phyloP scores from a whole-genome alignment of 2,888 invertebrate species.

The Pammene aurita region DNA sequence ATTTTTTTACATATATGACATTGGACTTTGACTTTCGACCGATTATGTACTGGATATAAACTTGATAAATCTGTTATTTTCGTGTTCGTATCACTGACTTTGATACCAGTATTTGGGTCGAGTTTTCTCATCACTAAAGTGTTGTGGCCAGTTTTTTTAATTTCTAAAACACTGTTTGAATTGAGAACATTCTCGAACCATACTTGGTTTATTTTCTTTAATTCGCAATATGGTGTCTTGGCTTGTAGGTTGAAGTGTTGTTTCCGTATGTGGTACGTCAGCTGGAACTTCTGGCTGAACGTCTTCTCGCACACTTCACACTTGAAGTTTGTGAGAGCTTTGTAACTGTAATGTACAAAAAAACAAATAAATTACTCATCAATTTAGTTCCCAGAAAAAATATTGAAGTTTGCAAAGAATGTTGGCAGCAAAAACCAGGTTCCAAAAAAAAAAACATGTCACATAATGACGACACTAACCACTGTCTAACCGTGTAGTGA shows the following conservation, averaged over 20 bases:
- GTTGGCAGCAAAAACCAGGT: too few species aligned
- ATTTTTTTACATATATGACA: constrained; percentile 36
- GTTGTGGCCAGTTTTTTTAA: constrained; percentile 58
- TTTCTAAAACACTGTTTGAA: constrained; percentile 56
- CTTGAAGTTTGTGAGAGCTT: constrained; percentile 8
- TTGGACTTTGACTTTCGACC: constrained; percentile 21
- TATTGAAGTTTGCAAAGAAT: too few species aligned
- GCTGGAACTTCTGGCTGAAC: constrained; percentile 45
- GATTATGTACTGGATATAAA: constrained; percentile 47
- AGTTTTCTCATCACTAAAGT: constrained; percentile 54
- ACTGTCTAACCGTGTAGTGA: too few species aligned
- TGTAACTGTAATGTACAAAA: constrained; percentile 19
- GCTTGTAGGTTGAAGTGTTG: constrained; percentile 60
- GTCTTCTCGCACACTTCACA: constrained; percentile 55
- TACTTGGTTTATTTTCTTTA: constrained; percentile 59
- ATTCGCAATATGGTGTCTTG: constrained; percentile 48
- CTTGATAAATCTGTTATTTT: constrained; percentile 50
- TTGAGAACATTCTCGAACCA: constrained; percentile 67
- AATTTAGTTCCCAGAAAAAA: too few species aligned
- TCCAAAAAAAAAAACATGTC: too few species aligned
- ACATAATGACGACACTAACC: too few species aligned
- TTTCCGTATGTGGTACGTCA: constrained; percentile 59
- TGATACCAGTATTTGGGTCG: constrained; percentile 47
- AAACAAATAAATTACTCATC: background rate
- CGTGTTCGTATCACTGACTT: constrained; percentile 46